Percentiles rank a stretch among this genome's conserved stretches.
Evolutionary conservation across 2,888 invertebrate genomes (phyloP).

Genomic region (Hemaris fuciformis): DNA sequence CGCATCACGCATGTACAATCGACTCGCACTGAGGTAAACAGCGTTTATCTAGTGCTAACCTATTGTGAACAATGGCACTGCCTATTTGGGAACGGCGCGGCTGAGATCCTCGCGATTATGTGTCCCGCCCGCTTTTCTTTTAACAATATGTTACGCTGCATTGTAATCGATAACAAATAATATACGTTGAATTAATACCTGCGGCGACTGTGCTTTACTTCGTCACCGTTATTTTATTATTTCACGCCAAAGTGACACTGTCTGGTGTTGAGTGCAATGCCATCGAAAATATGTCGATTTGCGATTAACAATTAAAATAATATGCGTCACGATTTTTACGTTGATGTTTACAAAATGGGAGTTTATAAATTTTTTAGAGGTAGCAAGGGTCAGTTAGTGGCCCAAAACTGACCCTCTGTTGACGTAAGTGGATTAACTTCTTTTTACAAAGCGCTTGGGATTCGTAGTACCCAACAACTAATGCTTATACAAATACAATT

Average conservation of each 20-base stretch:
- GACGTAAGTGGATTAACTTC: constrained; percentile 71
- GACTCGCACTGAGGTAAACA: constrained; percentile 66
- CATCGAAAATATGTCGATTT: background rate
- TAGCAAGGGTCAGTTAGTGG: constrained; percentile 62
- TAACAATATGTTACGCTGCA: constrained; percentile 4
- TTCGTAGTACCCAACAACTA: constrained; percentile 34
- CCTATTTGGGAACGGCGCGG: constrained; percentile 60
- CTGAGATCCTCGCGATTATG: constrained; percentile 8
- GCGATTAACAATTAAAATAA: background rate
- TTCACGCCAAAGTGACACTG: too few relatives aligned
- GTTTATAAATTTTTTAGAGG: constrained; percentile 34
- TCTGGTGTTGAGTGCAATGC: too few relatives aligned
- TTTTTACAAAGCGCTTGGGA: constrained; percentile 59
- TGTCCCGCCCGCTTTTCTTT: constrained; percentile 6
- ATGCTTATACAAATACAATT: background rate
- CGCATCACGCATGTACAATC: constrained; percentile 81
- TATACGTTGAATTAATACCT: background rate
- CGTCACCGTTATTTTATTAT: too few relatives aligned
- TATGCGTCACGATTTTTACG: background rate
- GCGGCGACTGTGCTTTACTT: background rate
- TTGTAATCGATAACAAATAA: constrained; percentile 7
- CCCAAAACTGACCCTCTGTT: constrained; percentile 57
- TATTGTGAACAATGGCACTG: constrained; percentile 69
- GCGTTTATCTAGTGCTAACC: constrained; percentile 75
- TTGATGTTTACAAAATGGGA: background rate